Evolutionary conservation across 1,140 invertebrate genomes (phyloP), one percentile per base, ranked within the genome.

Genomic region (Drosophila pseudoananassae): DNA sequence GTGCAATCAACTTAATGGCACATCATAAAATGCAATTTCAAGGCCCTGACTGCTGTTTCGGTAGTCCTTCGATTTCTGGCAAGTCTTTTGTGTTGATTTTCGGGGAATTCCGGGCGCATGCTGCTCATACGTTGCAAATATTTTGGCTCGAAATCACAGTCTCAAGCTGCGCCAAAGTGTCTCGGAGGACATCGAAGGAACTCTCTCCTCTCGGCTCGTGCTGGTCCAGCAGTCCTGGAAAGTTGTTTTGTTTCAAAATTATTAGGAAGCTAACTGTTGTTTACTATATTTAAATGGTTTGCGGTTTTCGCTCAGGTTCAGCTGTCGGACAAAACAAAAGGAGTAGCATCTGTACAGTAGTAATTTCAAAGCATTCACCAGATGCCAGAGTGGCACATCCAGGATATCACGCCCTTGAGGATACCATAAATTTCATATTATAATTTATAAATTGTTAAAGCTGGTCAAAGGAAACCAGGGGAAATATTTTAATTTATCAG

Each of bases 21-120:
- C 55, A 55, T 71, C 83, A 78, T 85, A 88, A 87, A 85, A 78
- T 85, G 64, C 50, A 78, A 87, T 85, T 85, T 85, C 78, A 87
- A 85, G 83, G 82, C 70, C 82, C 40, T 61, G 74, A 46, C 76
- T 79, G 72, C 77, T 46, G 78, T 63, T 84, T 83, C 81, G 66
- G 80, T 84, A 84, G 81, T 85, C 57, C 51, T 51, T 15, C 55
- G 47, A 69, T 51, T 65, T 50, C 66, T 58, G 75, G 33, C 49
- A 5, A 40, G 33, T 61, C 76, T 47, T 76, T 72, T 80, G 68
- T 81, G 7, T 20, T 17, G 43, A 20, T n/a, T 10, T 82, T 79
- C 80, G 36, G 6, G 72, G 79, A 83, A 83, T 51, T 61, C 10
- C 53, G 14, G 53, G 29, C 58, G 10, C 36, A 25, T 64, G 75